Base-by-base conservation (phyloP, 2,797 vertebrate genomes). In the Tamandua tetradactyla region DNA sequence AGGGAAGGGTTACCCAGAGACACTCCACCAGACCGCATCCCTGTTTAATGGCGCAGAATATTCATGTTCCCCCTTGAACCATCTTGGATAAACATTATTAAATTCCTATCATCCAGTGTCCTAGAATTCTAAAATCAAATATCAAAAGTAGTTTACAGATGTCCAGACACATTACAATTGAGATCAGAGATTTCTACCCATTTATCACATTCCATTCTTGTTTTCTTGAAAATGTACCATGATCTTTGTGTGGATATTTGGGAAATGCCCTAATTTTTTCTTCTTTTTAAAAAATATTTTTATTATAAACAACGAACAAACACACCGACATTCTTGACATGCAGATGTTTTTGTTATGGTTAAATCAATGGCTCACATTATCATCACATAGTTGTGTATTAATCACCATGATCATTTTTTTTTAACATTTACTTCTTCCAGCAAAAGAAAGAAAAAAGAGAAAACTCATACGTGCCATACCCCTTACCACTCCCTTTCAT, bases 161-260 rank as follows among this genome's bases (percentile, higher is more conserved):
- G 44, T 32, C 25, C 32, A 88, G 35, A 84, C 23, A 27, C 1
- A n/a, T 40, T 52, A 20, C 15, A 23, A 35, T 25, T 57, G 23
- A 82, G 23, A 40, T 35, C 68, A 55, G 49, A 80, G 47, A 57
- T 81, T 91, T 89, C 69, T 72, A 52, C n/a, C 37, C 32, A n/a
- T n/a, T 68, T 22, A 35, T 79, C 13, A 47, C 61, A 52, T 75
- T 62, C 14, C 30, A 30, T 62, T 87, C 71, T 62, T 82, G 8
- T 87, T 91, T 88, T 85, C 59, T 93, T 88, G 14, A 75, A 79
- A 84, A 83, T 47, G 80, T 42, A 23, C 35, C 47, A 3, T 47
- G 17, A 47, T n/a, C 30, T 80, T 35, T 62, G 27, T 37, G 30
- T 86, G 52, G 84, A 96, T 81, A 85, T 85, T 84, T 62, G 55